These are phyloP conservation scores for Telmatherina bonti DNA, from an alignment of 2,797 vertebrate species.

Conservation along the genomic window DNA sequence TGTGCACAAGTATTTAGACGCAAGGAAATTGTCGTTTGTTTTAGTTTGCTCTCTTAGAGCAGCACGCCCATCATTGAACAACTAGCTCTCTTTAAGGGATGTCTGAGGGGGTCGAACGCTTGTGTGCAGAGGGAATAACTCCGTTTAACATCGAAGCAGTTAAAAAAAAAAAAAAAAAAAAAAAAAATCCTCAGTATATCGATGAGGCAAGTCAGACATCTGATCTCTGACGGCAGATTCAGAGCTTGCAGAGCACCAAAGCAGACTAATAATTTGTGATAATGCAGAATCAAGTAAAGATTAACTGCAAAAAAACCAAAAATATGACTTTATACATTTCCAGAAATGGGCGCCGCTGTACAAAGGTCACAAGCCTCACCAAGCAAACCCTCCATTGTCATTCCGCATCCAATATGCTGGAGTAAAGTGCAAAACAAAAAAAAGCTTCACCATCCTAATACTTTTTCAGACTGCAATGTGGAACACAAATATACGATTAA, in stretches of 20 bases:
- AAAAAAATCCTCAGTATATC: not conserved
- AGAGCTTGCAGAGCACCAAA: constrained; percentile 4
- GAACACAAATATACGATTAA: constrained; percentile 70
- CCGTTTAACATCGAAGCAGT: not conserved
- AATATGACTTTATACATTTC: constrained; percentile 2
- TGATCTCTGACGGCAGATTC: not conserved
- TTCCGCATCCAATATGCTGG: constrained; percentile 23
- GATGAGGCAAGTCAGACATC: not conserved
- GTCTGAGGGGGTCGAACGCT: not conserved
- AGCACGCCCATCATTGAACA: not conserved
- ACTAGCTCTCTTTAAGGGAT: no score
- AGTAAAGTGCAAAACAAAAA: constrained; percentile 25
- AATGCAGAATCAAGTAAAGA: constrained; percentile 1
- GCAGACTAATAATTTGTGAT: not conserved
- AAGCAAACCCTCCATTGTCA: not conserved
- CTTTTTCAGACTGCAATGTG: constrained; percentile 42
- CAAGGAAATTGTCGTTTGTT: constrained; percentile 10
- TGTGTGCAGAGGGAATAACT: not conserved
- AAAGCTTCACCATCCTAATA: constrained; percentile 27
- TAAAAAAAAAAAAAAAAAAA: not conserved
- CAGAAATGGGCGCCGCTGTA: not conserved
- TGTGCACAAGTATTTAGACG: constrained; percentile 25
- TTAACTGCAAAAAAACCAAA: not conserved
- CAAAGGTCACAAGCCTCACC: not conserved
- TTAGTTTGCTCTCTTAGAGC: not conserved